Base-by-base conservation (phyloP, 2,113 vertebrate species). In the Ammodytes dubius region DNA sequence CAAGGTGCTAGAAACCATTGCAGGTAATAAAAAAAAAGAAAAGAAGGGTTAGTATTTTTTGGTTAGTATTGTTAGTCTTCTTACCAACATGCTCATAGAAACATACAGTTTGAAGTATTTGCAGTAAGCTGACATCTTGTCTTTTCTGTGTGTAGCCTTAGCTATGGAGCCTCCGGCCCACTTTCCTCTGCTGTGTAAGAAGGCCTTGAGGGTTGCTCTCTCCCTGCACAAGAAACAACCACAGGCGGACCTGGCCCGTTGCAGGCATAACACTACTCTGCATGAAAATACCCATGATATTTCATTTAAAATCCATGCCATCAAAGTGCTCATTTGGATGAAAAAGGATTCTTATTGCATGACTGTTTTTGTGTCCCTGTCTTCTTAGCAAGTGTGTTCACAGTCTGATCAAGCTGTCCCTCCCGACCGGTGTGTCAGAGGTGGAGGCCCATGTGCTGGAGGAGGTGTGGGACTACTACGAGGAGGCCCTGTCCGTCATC, bases 81-180 rank as follows among this genome's bases (percentile, higher is more conserved):
- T 46, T 53, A 60, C 11, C 43, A 19, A 58, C 46, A 14, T n/a
- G 12, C 8, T 6, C 8, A 1, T 17, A 66, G 13, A 49, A 61
- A 61, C 1, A 61, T 2, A 59, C 10, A 50, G 7, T 1, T 43
- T 7, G 4, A 9, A 58, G n/a, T 59, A 53, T 82, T 46, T 59
- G 27, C 0, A 47, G 37, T 5, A 13, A 19, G 37, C 17, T 71
- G 27, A 3, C 39, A 19, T 66, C 40, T 56, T 69, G 59, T 64
- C 73, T 74, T 52, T 46, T 47, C 64, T 61, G 6, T 81, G 15
- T 79, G 50, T 53, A 99, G 98, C 92, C 0, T 87, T 99, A 89
- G 95, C 97, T 14, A 96, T 99, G 97, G 97, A 99, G 84, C 65
- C 93, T 14, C 98, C 98, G 60, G 96, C 96, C 79, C 63, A 95